Percentiles rank a stretch among this genome's conserved stretches.
These are phyloP conservation scores for Drosophila phalerata DNA, from an alignment of 2,888 invertebrate species.

Conservation along the genomic window DNA sequence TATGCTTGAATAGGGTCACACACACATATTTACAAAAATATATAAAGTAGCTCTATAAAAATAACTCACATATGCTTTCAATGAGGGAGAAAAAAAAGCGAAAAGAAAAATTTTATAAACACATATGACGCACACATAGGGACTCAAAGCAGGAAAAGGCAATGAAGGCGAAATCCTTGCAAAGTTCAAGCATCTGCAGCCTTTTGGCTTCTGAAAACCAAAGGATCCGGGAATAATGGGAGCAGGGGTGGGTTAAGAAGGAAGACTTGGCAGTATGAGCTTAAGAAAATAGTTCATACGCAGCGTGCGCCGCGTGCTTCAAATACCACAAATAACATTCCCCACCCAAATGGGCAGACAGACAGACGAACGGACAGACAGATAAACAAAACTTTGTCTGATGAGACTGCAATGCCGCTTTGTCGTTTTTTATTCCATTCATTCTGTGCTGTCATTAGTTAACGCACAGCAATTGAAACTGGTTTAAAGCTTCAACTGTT, in stretches of 20 bases:
- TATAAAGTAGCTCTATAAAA: slow-evolving; percentile 76
- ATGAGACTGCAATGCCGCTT: slow-evolving; percentile 37
- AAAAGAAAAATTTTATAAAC: slow-evolving; percentile 27
- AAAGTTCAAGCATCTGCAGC: slow-evolving; percentile 64
- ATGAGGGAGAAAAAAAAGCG: slow-evolving; percentile 27
- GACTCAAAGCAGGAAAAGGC: slow-evolving; percentile 21
- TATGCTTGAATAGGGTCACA: slow-evolving; percentile 24
- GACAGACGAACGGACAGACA: slow-evolving; percentile 9
- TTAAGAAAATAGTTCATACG: slow-evolving; percentile 74
- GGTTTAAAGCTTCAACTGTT: slow-evolving; percentile 6
- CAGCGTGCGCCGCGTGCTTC: slow-evolving; percentile 68
- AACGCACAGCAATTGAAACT: slow-evolving; percentile 16
- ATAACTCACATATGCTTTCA: slow-evolving; percentile 75
- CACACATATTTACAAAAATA: slow-evolving; percentile 3
- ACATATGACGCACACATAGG: slow-evolving; percentile 42
- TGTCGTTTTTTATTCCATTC: slow-evolving; percentile 24
- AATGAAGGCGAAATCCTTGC: slow-evolving; percentile 38
- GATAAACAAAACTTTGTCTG: slow-evolving; percentile 26
- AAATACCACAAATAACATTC: slow-evolving; percentile 67
- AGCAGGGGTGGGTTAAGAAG: not conserved
- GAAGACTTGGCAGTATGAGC: slow-evolving; percentile 25
- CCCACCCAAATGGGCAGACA: slow-evolving; percentile 26
- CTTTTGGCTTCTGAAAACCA: slow-evolving; percentile 42
- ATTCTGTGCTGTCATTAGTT: slow-evolving; percentile 37
- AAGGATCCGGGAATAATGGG: not conserved